Conservation (phyloP, 2,113 vertebrate genomes). For the Phalacrocorax carbo region DNA sequence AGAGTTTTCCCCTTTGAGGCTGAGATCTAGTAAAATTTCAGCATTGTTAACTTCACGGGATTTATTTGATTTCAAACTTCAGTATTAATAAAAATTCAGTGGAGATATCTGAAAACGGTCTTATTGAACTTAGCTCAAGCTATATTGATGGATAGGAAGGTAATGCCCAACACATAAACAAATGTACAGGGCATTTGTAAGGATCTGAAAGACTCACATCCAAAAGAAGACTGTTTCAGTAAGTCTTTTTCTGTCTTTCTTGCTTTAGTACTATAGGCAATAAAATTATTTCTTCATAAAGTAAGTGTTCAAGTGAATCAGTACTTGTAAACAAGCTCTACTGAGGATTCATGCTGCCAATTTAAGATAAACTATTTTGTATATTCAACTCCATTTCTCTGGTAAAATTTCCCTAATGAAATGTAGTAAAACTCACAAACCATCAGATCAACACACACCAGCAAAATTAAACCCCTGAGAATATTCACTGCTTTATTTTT, state of each 20-base stretch:
- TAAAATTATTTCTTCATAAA: conserved; percentile 67
- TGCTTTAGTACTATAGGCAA: conserved; percentile 43
- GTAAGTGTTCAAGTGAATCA: conserved; percentile 66
- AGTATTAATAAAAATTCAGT: background rate
- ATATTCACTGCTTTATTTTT: conserved; percentile 67
- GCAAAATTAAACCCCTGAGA: conserved; percentile 73
- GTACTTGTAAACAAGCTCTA: conserved; percentile 62
- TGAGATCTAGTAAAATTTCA: background rate
- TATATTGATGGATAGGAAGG: background rate
- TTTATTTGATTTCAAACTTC: background rate
- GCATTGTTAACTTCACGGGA: background rate
- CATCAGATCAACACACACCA: conserved; percentile 65
- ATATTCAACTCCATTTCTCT: conserved; percentile 57
- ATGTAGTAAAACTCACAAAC: conserved; percentile 73
- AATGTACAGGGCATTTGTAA: background rate
- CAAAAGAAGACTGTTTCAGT: background rate
- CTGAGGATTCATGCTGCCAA: conserved; percentile 56
- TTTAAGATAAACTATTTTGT: conserved; percentile 67
- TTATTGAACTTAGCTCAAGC: background rate
- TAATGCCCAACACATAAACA: background rate
- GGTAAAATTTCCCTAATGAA: conserved; percentile 71
- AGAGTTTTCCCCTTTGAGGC: background rate
- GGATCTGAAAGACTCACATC: background rate
- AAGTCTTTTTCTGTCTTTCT: conserved; percentile 40
- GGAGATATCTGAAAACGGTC: background rate